phyloP scores from a whole-genome alignment of 1,140 invertebrate genomes.

The Pseudobourletiella spinata region DNA sequence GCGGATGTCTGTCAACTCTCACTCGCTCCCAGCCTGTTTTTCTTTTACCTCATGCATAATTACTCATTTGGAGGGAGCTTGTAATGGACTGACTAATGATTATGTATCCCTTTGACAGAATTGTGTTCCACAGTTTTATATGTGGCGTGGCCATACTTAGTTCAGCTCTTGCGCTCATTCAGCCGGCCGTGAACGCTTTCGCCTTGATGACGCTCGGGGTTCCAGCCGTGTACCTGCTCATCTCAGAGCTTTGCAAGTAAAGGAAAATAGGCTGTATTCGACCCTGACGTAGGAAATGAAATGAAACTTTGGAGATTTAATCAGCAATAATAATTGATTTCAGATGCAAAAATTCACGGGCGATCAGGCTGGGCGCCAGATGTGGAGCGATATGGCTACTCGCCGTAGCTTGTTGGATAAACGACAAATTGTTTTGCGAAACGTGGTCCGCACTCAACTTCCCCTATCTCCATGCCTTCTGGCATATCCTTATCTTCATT shows the following conservation, averaged over 20 bases:
- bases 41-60: no score
- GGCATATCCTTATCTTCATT: conserved; percentile 72
- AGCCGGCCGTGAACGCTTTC: conserved; percentile 67
- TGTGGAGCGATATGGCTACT: conserved; percentile 52
- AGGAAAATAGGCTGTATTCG: no score
- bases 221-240: conserved; percentile 56
- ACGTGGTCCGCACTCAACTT: conserved; percentile 63
- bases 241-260: conserved; percentile 57
- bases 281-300: no score
- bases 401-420: conserved; percentile 64
- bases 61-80: no score
- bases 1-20: not conserved
- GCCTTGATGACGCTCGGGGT: conserved; percentile 63
- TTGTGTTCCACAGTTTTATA: conserved; percentile 23
- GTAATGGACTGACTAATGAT: no score
- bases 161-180: conserved; percentile 57
- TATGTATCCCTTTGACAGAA: conserved; percentile 27
- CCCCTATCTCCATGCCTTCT: conserved; percentile 67
- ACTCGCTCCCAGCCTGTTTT: not conserved
- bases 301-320: no score
- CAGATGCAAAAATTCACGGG: conserved; percentile 20
- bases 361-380: conserved; percentile 15
- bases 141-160: conserved; percentile 48
- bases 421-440: conserved; percentile 66
- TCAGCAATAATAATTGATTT: no score